A percentile compares a stretch with the other conserved stretches of the same genome.
Conservation (phyloP, 1,140 invertebrate genomes). For the Xylocopa sonorina region DNA sequence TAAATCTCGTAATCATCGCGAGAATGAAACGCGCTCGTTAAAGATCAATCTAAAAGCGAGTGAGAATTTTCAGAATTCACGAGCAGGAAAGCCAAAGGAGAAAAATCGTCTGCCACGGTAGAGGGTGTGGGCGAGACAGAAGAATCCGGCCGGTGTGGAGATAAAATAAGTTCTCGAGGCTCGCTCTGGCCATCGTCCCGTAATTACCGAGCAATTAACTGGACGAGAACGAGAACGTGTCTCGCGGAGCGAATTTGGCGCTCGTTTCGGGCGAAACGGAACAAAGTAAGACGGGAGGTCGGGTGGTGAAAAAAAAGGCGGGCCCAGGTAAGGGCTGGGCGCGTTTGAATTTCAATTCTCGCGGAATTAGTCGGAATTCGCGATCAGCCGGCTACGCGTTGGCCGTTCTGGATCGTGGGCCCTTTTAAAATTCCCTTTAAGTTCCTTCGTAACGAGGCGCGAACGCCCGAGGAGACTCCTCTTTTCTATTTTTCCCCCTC, state of each 20-base stretch:
- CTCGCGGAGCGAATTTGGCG: slow-evolving; percentile 65
- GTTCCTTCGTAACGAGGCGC: slow-evolving; percentile 31
- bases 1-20: too few species aligned
- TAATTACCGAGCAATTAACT: slow-evolving; percentile 76
- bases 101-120: neutral
- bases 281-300: neutral
- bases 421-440: slow-evolving; percentile 36
- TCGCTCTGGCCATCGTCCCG: slow-evolving; percentile 54
- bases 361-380: slow-evolving; percentile 37
- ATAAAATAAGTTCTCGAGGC: slow-evolving; percentile 36
- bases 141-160: slow-evolving; percentile 18
- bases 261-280: neutral
- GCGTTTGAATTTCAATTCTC: slow-evolving; percentile 73
- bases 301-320: neutral
- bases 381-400: slow-evolving; percentile 11
- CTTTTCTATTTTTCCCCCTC: too few species aligned
- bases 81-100: too few species aligned
- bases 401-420: neutral
- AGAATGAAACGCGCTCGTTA: too few species aligned
- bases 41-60: too few species aligned
- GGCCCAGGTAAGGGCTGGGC: slow-evolving; percentile 39
- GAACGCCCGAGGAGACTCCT: neutral
- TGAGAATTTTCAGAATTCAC: neutral
- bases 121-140: neutral
- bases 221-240: slow-evolving; percentile 68